phyloP scores from a whole-genome alignment of 2,797 vertebrate genomes.

The Halcyon smyrnensis region DNA sequence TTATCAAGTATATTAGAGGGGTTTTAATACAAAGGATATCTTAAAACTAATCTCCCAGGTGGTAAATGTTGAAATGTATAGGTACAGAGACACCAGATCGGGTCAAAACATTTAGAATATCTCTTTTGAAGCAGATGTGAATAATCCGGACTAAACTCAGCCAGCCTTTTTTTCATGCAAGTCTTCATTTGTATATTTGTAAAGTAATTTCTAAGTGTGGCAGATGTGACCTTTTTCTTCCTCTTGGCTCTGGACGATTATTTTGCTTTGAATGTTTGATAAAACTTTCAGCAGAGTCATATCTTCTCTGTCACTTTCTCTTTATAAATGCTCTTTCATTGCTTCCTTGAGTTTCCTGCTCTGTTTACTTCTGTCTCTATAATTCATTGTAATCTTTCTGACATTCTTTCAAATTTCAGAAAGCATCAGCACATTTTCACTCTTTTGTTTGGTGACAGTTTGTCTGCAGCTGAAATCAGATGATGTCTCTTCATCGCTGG shows the following conservation, averaged over 20 bases:
- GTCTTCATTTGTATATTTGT: not conserved
- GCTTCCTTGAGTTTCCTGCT: slow-evolving; percentile 33
- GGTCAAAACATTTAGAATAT: not conserved
- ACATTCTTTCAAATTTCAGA: slow-evolving; percentile 39
- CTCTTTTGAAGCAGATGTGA: not conserved
- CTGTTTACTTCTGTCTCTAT: slow-evolving; percentile 57
- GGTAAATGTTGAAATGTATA: not conserved
- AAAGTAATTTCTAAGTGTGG: not conserved
- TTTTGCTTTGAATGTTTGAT: slow-evolving; percentile 27
- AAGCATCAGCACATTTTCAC: slow-evolving; percentile 51
- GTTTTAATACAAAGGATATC: not conserved
- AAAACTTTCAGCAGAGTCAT: not conserved
- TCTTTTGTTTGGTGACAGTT: slow-evolving; percentile 57
- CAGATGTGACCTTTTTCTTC: not conserved
- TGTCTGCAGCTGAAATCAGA: slow-evolving; percentile 67
- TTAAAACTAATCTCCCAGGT: not conserved
- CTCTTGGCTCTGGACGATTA: not conserved
- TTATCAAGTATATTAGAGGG: not conserved
- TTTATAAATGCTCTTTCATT: slow-evolving; percentile 26
- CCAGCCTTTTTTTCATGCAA: not conserved
- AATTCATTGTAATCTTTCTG: slow-evolving; percentile 20
- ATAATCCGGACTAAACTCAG: not conserved
- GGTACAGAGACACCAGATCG: not conserved
- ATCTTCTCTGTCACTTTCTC: slow-evolving; percentile 19
- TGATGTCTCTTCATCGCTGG: slow-evolving; percentile 38